phyloP scores from a whole-genome alignment of 92 coral and sea anemone species.

The Pocillopora meandrina region DNA sequence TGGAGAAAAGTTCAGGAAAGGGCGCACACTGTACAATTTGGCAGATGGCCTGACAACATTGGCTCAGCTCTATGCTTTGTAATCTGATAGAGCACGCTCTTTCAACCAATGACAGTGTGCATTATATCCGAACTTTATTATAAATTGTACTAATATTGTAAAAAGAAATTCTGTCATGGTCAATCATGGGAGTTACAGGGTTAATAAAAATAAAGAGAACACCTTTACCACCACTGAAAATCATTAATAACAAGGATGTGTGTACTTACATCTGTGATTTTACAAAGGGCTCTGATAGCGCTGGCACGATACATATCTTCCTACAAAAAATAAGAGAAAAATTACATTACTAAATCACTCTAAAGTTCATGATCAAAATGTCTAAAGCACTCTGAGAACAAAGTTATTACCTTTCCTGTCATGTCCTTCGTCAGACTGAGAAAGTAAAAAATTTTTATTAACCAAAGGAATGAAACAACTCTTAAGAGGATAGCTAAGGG shows the following conservation, averaged over 20 bases:
- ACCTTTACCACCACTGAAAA: background rate
- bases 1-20: too few species aligned
- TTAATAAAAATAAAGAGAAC: background rate
- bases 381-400: too few species aligned
- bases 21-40: too few species aligned
- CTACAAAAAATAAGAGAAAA: constrained; percentile 3
- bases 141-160: too few species aligned
- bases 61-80: too few species aligned
- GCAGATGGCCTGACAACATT: too few species aligned
- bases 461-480: background rate
- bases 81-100: too few species aligned
- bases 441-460: background rate
- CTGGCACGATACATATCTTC: constrained; percentile 99
- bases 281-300: constrained; percentile 97
- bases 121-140: too few species aligned
- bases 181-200: too few species aligned
- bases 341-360: background rate
- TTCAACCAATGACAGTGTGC: too few species aligned
- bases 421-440: constrained; percentile 95
- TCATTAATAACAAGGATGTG: background rate
- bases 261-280: constrained; percentile 93
- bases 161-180: too few species aligned
- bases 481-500: background rate
- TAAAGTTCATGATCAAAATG: background rate
- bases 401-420: constrained; percentile 83